Percentiles rank a stretch among this genome's conserved stretches.
Evolutionary conservation across 2,797 vertebrate genomes (phyloP).

Genomic region (Cheirogaleus major): DNA sequence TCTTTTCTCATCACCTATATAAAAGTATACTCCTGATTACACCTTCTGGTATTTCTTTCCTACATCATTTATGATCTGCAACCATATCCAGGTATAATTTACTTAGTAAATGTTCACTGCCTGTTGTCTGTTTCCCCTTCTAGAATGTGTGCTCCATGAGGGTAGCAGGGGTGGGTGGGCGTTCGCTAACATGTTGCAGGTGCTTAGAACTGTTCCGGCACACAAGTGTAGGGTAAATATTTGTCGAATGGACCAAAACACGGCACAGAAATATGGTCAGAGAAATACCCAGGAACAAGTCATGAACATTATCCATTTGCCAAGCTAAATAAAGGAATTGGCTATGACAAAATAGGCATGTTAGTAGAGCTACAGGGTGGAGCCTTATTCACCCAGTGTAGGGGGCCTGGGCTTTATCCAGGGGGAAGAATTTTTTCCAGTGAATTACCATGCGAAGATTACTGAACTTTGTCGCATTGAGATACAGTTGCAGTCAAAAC

Average conservation of each 20-base stretch:
- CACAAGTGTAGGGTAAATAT: neutral
- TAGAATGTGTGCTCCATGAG: neutral
- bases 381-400: neutral
- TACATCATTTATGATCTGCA: neutral
- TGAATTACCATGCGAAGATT: neutral
- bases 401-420: neutral
- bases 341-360: neutral
- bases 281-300: neutral
- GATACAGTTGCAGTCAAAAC: neutral
- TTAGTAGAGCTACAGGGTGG: neutral
- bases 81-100: neutral
- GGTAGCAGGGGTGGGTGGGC: neutral
- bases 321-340: neutral
- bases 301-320: neutral
- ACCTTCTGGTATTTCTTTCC: neutral
- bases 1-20: neutral
- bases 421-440: neutral
- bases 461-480: neutral
- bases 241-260: constrained; percentile 1
- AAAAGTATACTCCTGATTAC: neutral
- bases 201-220: neutral
- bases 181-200: neutral
- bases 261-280: neutral
- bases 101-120: neutral
- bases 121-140: neutral